phyloP scores from a whole-genome alignment of 2,888 invertebrate genomes.

The Rotaria socialis region DNA sequence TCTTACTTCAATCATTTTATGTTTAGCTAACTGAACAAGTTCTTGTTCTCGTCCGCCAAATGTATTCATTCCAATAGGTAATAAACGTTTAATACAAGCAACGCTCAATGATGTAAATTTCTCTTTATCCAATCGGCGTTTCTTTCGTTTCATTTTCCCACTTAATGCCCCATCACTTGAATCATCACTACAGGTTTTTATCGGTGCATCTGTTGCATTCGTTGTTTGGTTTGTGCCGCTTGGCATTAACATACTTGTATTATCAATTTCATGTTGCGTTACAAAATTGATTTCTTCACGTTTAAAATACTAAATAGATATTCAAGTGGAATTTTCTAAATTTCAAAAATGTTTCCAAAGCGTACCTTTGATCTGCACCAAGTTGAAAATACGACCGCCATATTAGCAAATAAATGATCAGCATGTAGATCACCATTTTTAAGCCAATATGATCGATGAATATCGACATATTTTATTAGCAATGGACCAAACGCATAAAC shows the following conservation, averaged over 20 bases:
- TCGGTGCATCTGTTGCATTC: neutral
- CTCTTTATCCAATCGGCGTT: constrained; percentile 60
- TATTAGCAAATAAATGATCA: constrained; percentile 87
- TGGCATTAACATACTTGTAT: constrained; percentile 92
- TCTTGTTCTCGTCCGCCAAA: constrained; percentile 98
- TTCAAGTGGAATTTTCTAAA: too few species aligned
- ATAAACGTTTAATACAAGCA: constrained; percentile 86
- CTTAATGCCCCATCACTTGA: constrained; percentile 47
- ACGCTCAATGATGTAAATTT: constrained; percentile 95
- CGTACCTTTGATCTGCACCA: constrained; percentile 82
- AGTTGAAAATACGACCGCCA: constrained; percentile 94
- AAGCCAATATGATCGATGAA: constrained; percentile 95
- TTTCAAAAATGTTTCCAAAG: too few species aligned
- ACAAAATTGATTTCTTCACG: constrained; percentile 99
- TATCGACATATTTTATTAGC: constrained; percentile 94
- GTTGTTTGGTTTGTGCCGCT: constrained; percentile 46
- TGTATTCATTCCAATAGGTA: constrained; percentile 92
- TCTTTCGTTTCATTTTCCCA: constrained; percentile 45
- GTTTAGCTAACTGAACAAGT: constrained; percentile 95
- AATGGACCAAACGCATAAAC: constrained; percentile 98
- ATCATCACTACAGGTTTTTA: neutral
- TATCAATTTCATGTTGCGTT: constrained; percentile 96
- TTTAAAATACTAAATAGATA: constrained; percentile 65
- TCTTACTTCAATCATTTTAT: constrained; percentile 71
- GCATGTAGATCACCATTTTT: constrained; percentile 88